Conservation (phyloP, 2,888 invertebrate genomes). For the Drosophila bunnanda region DNA sequence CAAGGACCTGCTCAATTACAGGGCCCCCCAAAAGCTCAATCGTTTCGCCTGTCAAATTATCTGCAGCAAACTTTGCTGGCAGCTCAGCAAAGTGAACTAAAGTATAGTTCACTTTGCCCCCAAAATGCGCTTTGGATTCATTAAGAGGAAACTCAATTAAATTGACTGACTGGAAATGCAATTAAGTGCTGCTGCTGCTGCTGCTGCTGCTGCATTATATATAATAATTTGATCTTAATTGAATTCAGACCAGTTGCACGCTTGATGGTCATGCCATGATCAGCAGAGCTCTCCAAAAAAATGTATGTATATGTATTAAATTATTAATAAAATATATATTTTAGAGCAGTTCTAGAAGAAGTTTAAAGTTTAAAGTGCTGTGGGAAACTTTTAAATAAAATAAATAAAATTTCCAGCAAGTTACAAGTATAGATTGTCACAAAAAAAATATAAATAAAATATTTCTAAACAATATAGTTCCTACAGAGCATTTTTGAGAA, state of each 20-base stretch:
- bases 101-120: constrained; percentile 11
- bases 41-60: constrained; percentile 66
- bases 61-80: constrained; percentile 42
- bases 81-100: neutral
- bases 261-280: constrained; percentile 36
- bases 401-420: too few species aligned
- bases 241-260: constrained; percentile 41
- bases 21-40: constrained; percentile 20
- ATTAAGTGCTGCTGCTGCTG: constrained; percentile 34
- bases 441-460: neutral
- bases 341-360: constrained; percentile 28
- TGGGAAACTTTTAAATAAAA: too few species aligned
- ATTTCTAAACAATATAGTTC: neutral
- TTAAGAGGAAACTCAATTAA: constrained; percentile 45
- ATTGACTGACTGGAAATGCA: constrained; percentile 49
- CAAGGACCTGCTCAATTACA: constrained; percentile 44
- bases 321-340: constrained; percentile 4
- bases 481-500: neutral
- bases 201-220: constrained; percentile 16
- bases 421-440: too few species aligned
- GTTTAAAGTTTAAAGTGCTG: neutral
- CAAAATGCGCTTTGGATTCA: constrained; percentile 26
- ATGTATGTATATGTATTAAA: neutral
- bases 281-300: neutral
- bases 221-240: constrained; percentile 48